Percentiles rank a stretch among this genome's conserved stretches.
These are phyloP conservation scores for Zoanthus gigantus DNA, from an alignment of 92 coral and sea anemone species.

Conservation along the genomic window DNA sequence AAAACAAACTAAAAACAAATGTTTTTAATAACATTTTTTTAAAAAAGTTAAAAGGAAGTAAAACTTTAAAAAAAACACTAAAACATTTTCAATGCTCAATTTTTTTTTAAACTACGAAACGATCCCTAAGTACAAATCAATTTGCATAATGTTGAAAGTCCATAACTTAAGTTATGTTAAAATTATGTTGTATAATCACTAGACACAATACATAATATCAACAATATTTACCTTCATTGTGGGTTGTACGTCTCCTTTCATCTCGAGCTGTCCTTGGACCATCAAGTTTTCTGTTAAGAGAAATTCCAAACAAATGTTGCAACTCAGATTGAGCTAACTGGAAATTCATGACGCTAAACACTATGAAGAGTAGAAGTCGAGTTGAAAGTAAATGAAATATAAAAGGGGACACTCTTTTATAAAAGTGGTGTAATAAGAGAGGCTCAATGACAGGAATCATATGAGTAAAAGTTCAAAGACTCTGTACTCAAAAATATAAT, in stretches of 20 bases:
- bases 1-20: too few species aligned
- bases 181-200: background rate
- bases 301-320: slow-evolving; percentile 43
- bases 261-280: slow-evolving; percentile 93
- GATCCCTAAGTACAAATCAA: background rate
- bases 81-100: background rate
- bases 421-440: background rate
- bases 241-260: slow-evolving; percentile 96
- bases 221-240: slow-evolving; percentile 83
- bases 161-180: background rate
- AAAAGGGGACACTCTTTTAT: background rate
- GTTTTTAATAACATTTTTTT: too few species aligned
- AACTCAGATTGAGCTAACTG: slow-evolving; percentile 2
- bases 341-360: background rate
- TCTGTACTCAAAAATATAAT: background rate
- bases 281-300: slow-evolving; percentile 89
- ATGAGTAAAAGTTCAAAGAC: slow-evolving; percentile 11
- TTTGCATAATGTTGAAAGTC: background rate
- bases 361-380: background rate
- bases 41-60: too few species aligned
- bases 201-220: background rate
- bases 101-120: background rate
- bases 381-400: background rate
- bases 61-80: background rate
- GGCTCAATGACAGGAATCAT: background rate